Evolutionary conservation across 2,888 invertebrate species (phyloP).

Genomic region (Dynastes maya): DNA sequence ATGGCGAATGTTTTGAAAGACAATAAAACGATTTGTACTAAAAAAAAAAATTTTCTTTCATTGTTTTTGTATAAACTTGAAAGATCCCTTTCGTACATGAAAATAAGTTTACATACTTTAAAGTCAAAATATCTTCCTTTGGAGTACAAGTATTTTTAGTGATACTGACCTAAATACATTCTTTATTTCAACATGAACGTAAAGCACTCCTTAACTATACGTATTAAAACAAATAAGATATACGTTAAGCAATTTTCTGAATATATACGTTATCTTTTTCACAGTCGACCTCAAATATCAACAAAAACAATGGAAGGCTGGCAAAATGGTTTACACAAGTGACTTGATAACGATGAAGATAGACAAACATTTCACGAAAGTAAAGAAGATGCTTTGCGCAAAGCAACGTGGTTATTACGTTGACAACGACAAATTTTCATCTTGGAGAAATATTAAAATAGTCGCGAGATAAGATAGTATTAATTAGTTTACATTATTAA

Average conservation of each 20-base stretch:
- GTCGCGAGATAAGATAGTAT: background rate
- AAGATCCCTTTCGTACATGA: too few relatives aligned
- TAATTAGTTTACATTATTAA: too few relatives aligned
- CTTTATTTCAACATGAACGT: background rate
- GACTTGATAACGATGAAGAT: background rate
- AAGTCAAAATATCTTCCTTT: background rate
- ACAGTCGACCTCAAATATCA: slow-evolving; percentile 44
- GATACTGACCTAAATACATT: background rate
- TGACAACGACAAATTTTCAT: too few relatives aligned
- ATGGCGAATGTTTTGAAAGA: too few relatives aligned
- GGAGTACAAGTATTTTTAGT: slow-evolving; percentile 3
- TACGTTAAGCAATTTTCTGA: slow-evolving; percentile 6
- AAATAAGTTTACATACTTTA: too few relatives aligned
- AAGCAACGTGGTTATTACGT: background rate
- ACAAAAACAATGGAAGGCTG: slow-evolving; percentile 40
- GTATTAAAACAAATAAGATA: slow-evolving; percentile 1
- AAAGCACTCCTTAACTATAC: background rate
- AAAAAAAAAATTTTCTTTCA: too few relatives aligned
- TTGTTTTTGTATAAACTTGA: too few relatives aligned
- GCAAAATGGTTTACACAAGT: slow-evolving; percentile 13
- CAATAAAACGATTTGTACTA: too few relatives aligned
- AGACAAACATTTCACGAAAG: slow-evolving; percentile 29
- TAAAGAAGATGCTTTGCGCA: background rate
- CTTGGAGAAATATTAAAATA: background rate
- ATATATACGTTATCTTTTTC: slow-evolving; percentile 12